Conservation (phyloP, 2,888 invertebrate genomes). For the Nomada fabriciana region DNA sequence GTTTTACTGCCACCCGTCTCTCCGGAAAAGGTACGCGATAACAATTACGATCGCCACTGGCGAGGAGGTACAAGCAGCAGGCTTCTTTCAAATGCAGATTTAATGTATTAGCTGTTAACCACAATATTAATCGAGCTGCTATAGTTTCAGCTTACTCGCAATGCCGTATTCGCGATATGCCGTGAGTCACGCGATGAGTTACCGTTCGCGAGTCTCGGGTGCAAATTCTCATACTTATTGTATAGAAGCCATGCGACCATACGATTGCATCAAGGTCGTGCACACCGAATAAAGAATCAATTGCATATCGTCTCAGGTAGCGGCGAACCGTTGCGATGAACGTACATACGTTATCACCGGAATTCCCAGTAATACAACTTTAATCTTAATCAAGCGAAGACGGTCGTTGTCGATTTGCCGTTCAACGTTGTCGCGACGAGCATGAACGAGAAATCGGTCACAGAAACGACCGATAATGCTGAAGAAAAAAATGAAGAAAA, state of each 20-base stretch:
- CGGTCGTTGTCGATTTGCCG: background rate
- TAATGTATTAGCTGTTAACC: background rate
- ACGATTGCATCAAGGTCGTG: slow-evolving; percentile 62
- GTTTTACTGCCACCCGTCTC: background rate
- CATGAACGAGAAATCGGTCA: background rate
- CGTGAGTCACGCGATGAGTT: slow-evolving; percentile 68
- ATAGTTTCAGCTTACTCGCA: background rate
- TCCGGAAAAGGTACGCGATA: too few relatives aligned
- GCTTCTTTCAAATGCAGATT: background rate
- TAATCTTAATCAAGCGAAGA: too few relatives aligned
- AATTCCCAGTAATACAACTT: background rate
- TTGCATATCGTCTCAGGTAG: slow-evolving; percentile 51
- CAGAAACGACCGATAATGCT: background rate
- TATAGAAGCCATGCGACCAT: slow-evolving; percentile 52
- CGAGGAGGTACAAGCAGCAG: background rate
- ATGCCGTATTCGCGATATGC: slow-evolving; percentile 22
- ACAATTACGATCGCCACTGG: too few relatives aligned
- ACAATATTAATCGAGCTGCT: background rate
- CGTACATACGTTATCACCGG: background rate
- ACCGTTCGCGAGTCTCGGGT: slow-evolving; percentile 60
- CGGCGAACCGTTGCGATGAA: slow-evolving; percentile 18
- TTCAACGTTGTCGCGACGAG: background rate
- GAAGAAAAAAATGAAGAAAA: background rate
- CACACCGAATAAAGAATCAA: slow-evolving; percentile 54
- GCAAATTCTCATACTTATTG: slow-evolving; percentile 64